Evolutionary conservation across 2,888 invertebrate genomes (phyloP).

Genomic region (Mythimna vitellina): DNA sequence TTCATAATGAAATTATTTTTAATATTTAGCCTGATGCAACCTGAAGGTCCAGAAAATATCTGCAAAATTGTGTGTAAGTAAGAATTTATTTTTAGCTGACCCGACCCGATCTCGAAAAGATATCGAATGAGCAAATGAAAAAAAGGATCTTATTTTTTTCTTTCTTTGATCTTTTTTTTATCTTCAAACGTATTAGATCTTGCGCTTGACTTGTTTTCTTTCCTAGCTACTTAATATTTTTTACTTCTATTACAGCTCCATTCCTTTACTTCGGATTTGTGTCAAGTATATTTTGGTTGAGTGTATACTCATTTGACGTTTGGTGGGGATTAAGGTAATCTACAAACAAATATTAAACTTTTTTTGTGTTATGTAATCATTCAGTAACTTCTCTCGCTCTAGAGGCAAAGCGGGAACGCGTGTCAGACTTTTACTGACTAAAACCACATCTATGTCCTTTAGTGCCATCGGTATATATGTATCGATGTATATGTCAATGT

Average conservation of each 20-base stretch:
- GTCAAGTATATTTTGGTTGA: constrained; percentile 43
- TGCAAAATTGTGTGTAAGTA: constrained; percentile 33
- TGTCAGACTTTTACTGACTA: too few relatives aligned
- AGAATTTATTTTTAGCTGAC: not conserved
- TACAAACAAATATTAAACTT: not conserved
- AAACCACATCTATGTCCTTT: too few relatives aligned
- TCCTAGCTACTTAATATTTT: not conserved
- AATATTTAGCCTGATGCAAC: rapidly evolving
- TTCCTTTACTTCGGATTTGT: constrained; percentile 19
- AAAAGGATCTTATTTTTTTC: too few relatives aligned
- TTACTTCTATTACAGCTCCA: constrained; percentile 15
- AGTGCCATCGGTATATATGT: too few relatives aligned
- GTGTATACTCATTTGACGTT: constrained; percentile 21
- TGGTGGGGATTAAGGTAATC: constrained; percentile 37
- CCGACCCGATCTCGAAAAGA: not conserved
- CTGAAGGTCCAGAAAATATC: rapidly evolving
- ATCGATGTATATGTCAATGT: too few relatives aligned
- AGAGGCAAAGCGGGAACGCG: too few relatives aligned
- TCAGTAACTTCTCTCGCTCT: too few relatives aligned
- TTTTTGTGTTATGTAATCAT: too few relatives aligned
- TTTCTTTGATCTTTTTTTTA: too few relatives aligned
- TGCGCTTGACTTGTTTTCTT: not conserved
- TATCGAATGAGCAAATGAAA: not conserved
- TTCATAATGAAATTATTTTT: not conserved
- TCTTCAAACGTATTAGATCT: not conserved